Conservation (phyloP, 2,888 invertebrate genomes). For the Heliothis peltigera region DNA sequence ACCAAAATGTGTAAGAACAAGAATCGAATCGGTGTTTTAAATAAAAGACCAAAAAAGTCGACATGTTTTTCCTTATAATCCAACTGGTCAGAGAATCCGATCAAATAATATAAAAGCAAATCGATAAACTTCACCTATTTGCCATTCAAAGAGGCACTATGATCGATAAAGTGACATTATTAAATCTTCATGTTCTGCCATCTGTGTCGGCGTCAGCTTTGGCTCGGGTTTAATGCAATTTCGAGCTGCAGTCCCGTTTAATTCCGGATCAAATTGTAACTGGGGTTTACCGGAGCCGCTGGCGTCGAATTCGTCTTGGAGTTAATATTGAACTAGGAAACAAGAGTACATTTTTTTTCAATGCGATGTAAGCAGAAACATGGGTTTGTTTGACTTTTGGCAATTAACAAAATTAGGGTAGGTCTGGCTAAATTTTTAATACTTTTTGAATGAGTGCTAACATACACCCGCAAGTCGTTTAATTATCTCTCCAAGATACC, state of each 20-base stretch:
- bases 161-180: constrained; percentile 16
- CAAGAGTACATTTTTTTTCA: neutral
- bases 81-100: no score
- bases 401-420: no score
- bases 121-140: neutral
- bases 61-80: no score
- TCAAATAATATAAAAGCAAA: neutral
- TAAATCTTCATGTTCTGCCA: constrained; percentile 15
- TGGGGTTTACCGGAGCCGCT: constrained; percentile 13
- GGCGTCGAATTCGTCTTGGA: neutral
- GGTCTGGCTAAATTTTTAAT: no score
- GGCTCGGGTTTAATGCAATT: constrained; percentile 28
- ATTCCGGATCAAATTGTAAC: constrained; percentile 30
- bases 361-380: no score
- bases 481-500: no score
- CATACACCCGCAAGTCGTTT: no score
- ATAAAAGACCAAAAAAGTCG: no score
- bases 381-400: no score
- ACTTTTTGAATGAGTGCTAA: no score
- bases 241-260: neutral
- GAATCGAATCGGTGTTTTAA: no score
- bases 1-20: no score
- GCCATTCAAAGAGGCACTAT: neutral
- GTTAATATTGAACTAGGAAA: neutral
- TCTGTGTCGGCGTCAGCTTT: constrained; percentile 8